These are phyloP conservation scores for Orcinus orca DNA, from an alignment of 2,113 vertebrate species.

Conservation along the genomic window DNA sequence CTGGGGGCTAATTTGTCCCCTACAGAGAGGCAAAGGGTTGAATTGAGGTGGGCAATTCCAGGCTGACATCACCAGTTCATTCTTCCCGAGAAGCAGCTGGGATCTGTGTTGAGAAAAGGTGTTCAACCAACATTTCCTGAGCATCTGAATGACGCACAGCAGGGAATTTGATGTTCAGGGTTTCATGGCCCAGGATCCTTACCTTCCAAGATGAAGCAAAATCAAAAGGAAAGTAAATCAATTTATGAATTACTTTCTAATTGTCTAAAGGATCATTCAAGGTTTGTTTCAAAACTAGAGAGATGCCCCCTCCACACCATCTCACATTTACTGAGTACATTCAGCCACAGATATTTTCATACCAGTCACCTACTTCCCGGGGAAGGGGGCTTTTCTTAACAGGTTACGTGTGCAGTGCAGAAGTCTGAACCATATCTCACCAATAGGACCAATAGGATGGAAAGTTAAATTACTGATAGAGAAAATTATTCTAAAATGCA, in stretches of 20 bases:
- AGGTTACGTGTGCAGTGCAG: accelerated
- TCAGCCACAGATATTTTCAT: background rate
- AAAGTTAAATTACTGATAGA: background rate
- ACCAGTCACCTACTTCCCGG: background rate
- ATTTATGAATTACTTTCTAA: background rate
- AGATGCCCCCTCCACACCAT: accelerated
- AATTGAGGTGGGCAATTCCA: accelerated
- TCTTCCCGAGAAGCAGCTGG: background rate
- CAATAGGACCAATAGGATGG: too few relatives aligned
- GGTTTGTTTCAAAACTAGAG: background rate
- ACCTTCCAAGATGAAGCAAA: background rate
- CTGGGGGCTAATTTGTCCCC: background rate
- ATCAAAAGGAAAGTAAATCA: background rate
- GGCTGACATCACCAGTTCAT: accelerated
- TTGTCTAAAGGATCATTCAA: background rate
- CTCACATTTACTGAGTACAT: background rate
- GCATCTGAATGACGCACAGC: too few relatives aligned
- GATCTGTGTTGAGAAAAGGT: background rate
- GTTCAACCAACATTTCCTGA: background rate
- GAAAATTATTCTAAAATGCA: background rate
- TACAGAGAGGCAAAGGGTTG: background rate
- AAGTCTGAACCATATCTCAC: background rate
- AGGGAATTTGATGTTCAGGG: accelerated
- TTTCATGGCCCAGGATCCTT: too few relatives aligned
- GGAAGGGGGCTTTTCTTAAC: background rate